Base-by-base conservation (phyloP, 2,113 vertebrate genomes). In the Crocuta crocuta region DNA sequence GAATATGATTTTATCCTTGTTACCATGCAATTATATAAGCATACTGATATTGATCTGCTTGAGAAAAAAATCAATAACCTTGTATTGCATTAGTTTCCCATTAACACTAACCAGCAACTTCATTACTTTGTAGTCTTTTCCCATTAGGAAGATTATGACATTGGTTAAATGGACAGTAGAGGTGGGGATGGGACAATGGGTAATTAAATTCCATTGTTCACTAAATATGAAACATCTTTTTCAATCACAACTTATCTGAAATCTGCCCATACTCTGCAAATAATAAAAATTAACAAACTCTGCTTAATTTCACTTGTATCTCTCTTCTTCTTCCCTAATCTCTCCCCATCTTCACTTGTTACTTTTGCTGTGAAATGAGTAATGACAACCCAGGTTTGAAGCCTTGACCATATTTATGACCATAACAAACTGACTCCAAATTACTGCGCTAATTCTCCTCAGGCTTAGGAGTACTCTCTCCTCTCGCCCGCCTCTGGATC, bases 11-110 rank as follows among this genome's bases (percentile, higher is more conserved):
- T 87, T 83, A 81, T 80, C 31, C 2, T 53, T 81, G 12, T 92
- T 35, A 45, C 58, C 81, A 55, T 55, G 91, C 50, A 53, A 24
- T 65, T 74, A 53, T 1, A 16, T 84, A 95, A 93, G 45, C 45
- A 81, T 76, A 90, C 4, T 78, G 28, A 55, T 89, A 45, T 2
- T 88, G 24, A 28, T 55, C 35, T 82, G 0, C 11, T 13, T 33
- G 24, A 91, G 35, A 94, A 95, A 93, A 80, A 80, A 28, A 90
- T 84, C 13, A 87, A 95, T 86, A 76, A 89, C 73, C 35, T 63
- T 73, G 79, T 88, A 79, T 78, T 92, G 23, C 33, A 71, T 76
- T 84, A 15, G 1, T 81, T 83, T 98, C 74, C 70, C 35, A 90
- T 53, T 63, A 86, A 93, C 31, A 71, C 13, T 91, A 74, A 70